phyloP scores from a whole-genome alignment of 2,888 invertebrate genomes.

The Napeogenes inachia region DNA sequence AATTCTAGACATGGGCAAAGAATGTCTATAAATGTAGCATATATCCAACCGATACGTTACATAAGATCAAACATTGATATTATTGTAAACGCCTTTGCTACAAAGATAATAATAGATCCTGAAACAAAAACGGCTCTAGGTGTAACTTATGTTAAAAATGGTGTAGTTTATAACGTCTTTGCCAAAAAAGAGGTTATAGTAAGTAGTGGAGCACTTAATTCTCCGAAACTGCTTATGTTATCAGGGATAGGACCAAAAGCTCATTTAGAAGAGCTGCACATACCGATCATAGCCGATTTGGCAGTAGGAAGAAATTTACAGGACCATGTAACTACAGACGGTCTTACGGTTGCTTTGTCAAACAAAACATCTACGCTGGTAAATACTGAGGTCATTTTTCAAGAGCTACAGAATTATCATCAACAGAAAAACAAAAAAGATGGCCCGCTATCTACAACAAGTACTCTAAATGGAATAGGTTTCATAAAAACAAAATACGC shows the following conservation, averaged over 20 bases:
- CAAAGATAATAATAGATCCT: constrained; percentile 78
- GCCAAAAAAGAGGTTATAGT: constrained; percentile 80
- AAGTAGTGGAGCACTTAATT: constrained; percentile 79
- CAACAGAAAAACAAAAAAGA: constrained; percentile 53
- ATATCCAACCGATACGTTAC: constrained; percentile 80
- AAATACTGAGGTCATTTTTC: constrained; percentile 51
- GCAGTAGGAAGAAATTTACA: constrained; percentile 86
- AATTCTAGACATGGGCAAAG: constrained; percentile 79
- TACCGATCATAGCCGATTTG: constrained; percentile 79
- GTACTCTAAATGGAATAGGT: constrained; percentile 75
- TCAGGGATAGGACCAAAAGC: constrained; percentile 81
- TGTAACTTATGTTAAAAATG: constrained; percentile 59
- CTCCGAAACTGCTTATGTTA: constrained; percentile 80
- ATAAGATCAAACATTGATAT: constrained; percentile 73
- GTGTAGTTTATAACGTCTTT: constrained; percentile 57
- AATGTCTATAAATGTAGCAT: constrained; percentile 80
- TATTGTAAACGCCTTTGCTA: constrained; percentile 71
- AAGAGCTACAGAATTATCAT: constrained; percentile 66
- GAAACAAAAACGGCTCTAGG: constrained; percentile 67
- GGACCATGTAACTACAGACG: constrained; percentile 83
- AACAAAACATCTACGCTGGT: constrained; percentile 76
- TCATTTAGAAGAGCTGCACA: constrained; percentile 71
- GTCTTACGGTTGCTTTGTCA: constrained; percentile 63
- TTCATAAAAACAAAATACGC: constrained; percentile 78
- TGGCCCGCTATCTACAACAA: constrained; percentile 76